Evolutionary conservation across 2,113 vertebrate species (phyloP).

Genomic region (Rhinoderma darwinii): DNA sequence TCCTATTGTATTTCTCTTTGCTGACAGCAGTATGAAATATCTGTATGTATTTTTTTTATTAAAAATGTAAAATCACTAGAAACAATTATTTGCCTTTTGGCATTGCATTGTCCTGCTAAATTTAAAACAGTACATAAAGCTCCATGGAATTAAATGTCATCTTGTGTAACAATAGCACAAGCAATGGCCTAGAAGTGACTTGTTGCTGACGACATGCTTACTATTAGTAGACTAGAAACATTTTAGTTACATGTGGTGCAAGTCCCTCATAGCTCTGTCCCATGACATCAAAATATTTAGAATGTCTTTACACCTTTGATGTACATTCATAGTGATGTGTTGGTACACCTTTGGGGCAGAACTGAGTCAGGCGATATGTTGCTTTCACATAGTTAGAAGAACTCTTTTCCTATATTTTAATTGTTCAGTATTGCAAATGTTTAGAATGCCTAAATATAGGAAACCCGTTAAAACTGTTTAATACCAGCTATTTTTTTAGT

Average conservation of each 20-base stretch:
- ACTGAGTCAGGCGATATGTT: conserved; percentile 39
- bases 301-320: conserved; percentile 55
- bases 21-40: too few species aligned
- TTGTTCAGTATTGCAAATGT: neutral
- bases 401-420: neutral
- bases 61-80: neutral
- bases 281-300: conserved; percentile 37
- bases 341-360: conserved; percentile 48
- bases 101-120: neutral
- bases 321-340: conserved; percentile 43
- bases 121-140: conserved; percentile 35
- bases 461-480: neutral
- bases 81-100: neutral
- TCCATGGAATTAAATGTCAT: conserved; percentile 45
- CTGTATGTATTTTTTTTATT: neutral
- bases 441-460: neutral
- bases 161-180: conserved; percentile 47
- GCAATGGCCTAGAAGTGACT: conserved; percentile 47
- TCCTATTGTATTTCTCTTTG: too few species aligned
- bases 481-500: neutral
- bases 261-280: conserved; percentile 36
- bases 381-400: neutral
- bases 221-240: conserved; percentile 33
- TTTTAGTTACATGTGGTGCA: conserved; percentile 38
- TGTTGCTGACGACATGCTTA: conserved; percentile 38